Evolutionary conservation across 2,113 vertebrate genomes (phyloP).

Genomic region (Corydoras sp.): DNA sequence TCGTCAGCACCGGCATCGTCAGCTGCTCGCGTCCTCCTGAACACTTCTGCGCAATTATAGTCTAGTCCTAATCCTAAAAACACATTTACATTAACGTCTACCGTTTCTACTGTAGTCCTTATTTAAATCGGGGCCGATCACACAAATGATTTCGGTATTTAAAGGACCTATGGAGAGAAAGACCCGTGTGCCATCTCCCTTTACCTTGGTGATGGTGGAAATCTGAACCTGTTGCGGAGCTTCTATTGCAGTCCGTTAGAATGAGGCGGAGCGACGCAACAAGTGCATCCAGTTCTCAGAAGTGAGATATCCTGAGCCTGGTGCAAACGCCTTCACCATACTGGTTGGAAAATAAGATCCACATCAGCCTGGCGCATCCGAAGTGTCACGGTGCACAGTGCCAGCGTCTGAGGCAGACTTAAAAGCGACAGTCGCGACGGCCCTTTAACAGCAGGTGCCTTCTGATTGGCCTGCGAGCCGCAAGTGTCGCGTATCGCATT

Average conservation of each 20-base stretch:
- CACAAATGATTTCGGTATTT: too few relatives aligned
- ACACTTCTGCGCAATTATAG: too few relatives aligned
- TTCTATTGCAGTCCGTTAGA: slow-evolving; percentile 23
- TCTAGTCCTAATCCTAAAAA: too few relatives aligned
- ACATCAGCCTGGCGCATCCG: background rate
- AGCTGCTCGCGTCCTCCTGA: background rate
- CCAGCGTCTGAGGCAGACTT: slow-evolving; percentile 2
- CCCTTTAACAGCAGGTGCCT: slow-evolving; percentile 43
- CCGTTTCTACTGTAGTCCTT: too few relatives aligned
- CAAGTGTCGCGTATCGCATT: slow-evolving; percentile 1
- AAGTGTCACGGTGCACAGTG: slow-evolving; percentile 4
- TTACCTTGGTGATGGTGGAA: slow-evolving; percentile 4
- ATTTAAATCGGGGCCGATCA: too few relatives aligned
- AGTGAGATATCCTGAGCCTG: slow-evolving; percentile 5
- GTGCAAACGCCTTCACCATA: slow-evolving; percentile 12
- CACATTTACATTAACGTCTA: too few relatives aligned
- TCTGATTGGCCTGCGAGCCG: slow-evolving; percentile 48
- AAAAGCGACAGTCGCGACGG: slow-evolving; percentile 35
- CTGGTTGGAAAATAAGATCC: slow-evolving; percentile 23
- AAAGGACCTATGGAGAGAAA: too few relatives aligned
- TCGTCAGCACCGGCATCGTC: slow-evolving; percentile 70
- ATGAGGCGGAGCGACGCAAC: slow-evolving; percentile 36
- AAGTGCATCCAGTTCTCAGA: slow-evolving; percentile 38
- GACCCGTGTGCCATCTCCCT: background rate
- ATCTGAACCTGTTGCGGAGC: slow-evolving; percentile 7